A percentile compares a stretch with the other conserved stretches of the same genome.
Conservation (phyloP, 2,113 vertebrate genomes). For the Chaetodon trifascialis region DNA sequence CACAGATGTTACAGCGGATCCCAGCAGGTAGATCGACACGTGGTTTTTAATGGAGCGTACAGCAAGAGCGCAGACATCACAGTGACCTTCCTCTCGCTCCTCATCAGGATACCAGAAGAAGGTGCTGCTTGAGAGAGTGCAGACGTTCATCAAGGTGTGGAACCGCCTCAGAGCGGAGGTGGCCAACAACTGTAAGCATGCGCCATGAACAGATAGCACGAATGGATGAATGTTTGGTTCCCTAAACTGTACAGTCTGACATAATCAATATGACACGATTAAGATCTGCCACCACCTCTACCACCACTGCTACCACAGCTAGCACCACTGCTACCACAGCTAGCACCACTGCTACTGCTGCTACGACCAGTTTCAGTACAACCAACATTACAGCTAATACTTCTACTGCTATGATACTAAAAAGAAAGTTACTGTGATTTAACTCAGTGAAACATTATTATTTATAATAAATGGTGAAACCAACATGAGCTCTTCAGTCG, state of each 20-base stretch:
- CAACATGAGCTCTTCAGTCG: too few species aligned
- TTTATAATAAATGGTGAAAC: too few species aligned
- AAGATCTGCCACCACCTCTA: too few species aligned
- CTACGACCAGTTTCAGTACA: too few species aligned
- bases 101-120: constrained; percentile 74
- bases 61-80: not conserved
- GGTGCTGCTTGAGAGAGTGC: constrained; percentile 64
- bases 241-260: not conserved
- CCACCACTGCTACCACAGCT: too few species aligned
- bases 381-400: too few species aligned
- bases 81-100: not conserved
- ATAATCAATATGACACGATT: too few species aligned
- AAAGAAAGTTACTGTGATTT: too few species aligned
- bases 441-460: too few species aligned
- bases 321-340: too few species aligned
- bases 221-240: not conserved
- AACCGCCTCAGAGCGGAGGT: constrained; percentile 80
- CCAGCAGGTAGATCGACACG: constrained; percentile 55
- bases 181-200: constrained; percentile 76
- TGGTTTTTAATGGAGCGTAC: fast-evolving
- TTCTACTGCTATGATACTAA: too few species aligned
- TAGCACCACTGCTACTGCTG: too few species aligned
- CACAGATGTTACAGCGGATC: constrained; percentile 67
- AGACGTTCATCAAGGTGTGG: constrained; percentile 79
- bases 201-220: not conserved